These are phyloP conservation scores for Netta rufina DNA, from an alignment of 2,797 vertebrate species.

Conservation along the genomic window DNA sequence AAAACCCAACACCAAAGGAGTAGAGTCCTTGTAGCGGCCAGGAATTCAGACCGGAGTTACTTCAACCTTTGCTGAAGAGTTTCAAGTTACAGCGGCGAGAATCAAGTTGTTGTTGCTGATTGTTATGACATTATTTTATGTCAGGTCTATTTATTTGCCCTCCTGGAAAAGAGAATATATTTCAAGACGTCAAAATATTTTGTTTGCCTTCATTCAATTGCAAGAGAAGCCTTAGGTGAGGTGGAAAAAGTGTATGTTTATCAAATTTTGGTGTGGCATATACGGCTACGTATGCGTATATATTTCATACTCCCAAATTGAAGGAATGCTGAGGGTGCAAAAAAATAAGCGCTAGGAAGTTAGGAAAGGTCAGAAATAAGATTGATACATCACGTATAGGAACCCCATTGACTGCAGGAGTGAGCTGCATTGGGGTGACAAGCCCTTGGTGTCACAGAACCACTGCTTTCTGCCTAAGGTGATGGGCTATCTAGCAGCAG, in stretches of 20 bases:
- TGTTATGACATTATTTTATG: slow-evolving; percentile 60
- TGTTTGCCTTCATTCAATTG: neutral
- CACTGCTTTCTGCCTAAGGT: neutral
- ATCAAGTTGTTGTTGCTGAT: slow-evolving; percentile 44
- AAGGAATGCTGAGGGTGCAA: neutral
- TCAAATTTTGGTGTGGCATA: neutral
- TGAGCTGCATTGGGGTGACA: neutral
- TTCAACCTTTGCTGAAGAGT: slow-evolving; percentile 31
- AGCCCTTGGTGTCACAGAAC: neutral
- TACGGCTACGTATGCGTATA: neutral
- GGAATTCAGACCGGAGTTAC: slow-evolving; percentile 7
- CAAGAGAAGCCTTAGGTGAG: slow-evolving; percentile 29
- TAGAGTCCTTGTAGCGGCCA: neutral
- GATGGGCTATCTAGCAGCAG: neutral
- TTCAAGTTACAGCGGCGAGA: slow-evolving; percentile 35
- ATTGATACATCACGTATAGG: fast-evolving
- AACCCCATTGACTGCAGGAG: neutral
- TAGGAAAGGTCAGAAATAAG: neutral
- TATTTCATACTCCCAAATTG: neutral
- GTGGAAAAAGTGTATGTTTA: slow-evolving; percentile 26
- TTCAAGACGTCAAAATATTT: slow-evolving; percentile 50
- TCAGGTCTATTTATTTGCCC: slow-evolving; percentile 59
- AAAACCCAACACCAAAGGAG: neutral
- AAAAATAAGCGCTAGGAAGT: neutral
- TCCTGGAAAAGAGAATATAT: neutral